Evolutionary conservation across 92 coral and sea anemone genomes (phyloP), one percentile per base, ranked within the genome.

Genomic region (Bergia sp.): DNA sequence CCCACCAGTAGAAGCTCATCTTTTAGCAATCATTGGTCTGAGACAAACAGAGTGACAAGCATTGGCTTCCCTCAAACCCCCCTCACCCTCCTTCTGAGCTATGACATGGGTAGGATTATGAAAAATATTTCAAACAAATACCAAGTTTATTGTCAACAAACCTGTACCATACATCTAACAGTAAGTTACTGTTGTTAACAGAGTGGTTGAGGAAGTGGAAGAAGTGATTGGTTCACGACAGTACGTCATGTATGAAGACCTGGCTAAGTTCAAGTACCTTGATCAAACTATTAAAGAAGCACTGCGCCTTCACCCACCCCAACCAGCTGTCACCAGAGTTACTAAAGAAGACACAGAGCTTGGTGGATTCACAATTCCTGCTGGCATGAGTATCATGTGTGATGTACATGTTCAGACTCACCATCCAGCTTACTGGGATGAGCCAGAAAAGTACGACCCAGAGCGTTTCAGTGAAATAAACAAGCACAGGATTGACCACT

Each of bases 251-350:
- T 90, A 89, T 44, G 96, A 93, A 49, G 96, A 96, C 92, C 89
- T 96, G 71, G 80, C 86, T 8, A 91, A 90, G 86, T 89, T 96
- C 13, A 91, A 90, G 55, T 96, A 93, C 86, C 92, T 96, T 21
- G 96, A 94, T 64, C 96, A 95, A 53, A 86, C 92, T 7, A 69
- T 92, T 73, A 96, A 96, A 61, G 98, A 96, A 80, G 96, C 98
- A 36, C 85, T 96, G 88, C 98, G 98, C 75, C 95, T 96, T 40
- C 96, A 96, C 73, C 98, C 98, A 67, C 98, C 98, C 0, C 94
- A 93, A 82, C 97, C 98, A 81, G 96, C 97, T 23, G 82, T 96
- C 80, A 93, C 92, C 40, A 94, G 98, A 40, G 79, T 91, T 69
- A 91, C 98, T 23, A 91, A 88, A 20, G 91, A 92, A 87, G 96